A percentile compares a stretch with the other conserved stretches of the same genome.
Conservation (phyloP, 1,140 invertebrate species). For the Neodiprion virginianus region DNA sequence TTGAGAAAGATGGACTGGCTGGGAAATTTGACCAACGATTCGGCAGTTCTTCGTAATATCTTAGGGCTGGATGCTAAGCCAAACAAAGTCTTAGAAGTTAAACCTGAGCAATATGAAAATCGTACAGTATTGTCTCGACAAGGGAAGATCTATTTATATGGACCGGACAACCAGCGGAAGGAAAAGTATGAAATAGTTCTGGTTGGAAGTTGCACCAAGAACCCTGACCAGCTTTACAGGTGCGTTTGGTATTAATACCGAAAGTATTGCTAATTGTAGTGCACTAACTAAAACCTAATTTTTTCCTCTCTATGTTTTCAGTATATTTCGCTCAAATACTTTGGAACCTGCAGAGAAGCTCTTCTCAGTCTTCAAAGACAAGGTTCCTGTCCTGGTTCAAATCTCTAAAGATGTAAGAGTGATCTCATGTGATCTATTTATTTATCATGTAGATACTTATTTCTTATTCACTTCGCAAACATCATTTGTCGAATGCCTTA, state of each 20-base stretch:
- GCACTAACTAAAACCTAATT: background rate
- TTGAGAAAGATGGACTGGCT: constrained; percentile 48
- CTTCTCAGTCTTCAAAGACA: constrained; percentile 77
- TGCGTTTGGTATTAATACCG: constrained; percentile 42
- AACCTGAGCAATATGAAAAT: constrained; percentile 70
- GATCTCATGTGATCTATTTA: too few species aligned
- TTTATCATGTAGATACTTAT: too few species aligned
- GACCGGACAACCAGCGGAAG: constrained; percentile 62
- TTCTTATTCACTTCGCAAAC: too few species aligned
- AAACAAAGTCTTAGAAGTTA: constrained; percentile 71
- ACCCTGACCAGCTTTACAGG: constrained; percentile 72
- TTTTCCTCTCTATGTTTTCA: constrained; percentile 59
- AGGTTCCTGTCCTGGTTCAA: constrained; percentile 72
- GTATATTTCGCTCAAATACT: constrained; percentile 74
- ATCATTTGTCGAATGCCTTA: too few species aligned
- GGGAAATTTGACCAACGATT: constrained; percentile 49
- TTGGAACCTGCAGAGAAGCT: constrained; percentile 69
- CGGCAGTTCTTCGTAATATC: constrained; percentile 46
- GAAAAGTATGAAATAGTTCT: constrained; percentile 77
- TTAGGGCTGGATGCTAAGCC: constrained; percentile 59
- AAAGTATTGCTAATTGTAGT: too few species aligned
- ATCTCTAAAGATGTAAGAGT: constrained; percentile 73
- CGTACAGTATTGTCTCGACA: constrained; percentile 70
- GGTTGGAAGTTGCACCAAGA: constrained; percentile 72
- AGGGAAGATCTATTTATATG: constrained; percentile 74